These are phyloP conservation scores for Aphrophora alni DNA, from an alignment of 2,888 invertebrate species.

Conservation along the genomic window DNA sequence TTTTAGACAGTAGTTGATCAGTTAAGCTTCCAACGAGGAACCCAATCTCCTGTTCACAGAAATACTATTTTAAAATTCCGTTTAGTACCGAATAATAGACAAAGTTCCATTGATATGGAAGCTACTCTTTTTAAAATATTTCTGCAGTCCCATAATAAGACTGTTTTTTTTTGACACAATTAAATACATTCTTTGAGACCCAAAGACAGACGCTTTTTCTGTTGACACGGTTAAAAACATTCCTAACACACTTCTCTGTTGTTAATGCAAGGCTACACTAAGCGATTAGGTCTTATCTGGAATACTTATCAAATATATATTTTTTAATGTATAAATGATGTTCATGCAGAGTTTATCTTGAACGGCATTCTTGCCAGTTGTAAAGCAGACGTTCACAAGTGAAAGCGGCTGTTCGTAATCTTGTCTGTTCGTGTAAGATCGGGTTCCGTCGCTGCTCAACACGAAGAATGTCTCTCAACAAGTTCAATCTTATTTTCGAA, in stretches of 20 bases:
- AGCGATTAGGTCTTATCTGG: neutral
- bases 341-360: neutral
- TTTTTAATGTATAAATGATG: constrained; percentile 2
- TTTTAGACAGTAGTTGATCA: no score
- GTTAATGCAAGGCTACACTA: neutral
- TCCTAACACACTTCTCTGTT: neutral
- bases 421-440: constrained; percentile 2
- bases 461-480: neutral
- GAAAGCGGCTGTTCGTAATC: neutral
- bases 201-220: neutral
- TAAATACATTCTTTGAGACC: no score
- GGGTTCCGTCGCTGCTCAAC: neutral
- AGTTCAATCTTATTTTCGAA: neutral
- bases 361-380: neutral
- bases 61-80: no score
- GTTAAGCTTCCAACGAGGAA: no score
- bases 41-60: no score
- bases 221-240: neutral
- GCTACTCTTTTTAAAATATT: no score
- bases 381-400: neutral
- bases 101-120: no score
- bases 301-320: neutral
- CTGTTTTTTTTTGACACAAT: no score
- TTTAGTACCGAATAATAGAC: no score
- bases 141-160: no score